Evolutionary conservation across 1,140 invertebrate species (phyloP).

Genomic region (Bombus waltoni): DNA sequence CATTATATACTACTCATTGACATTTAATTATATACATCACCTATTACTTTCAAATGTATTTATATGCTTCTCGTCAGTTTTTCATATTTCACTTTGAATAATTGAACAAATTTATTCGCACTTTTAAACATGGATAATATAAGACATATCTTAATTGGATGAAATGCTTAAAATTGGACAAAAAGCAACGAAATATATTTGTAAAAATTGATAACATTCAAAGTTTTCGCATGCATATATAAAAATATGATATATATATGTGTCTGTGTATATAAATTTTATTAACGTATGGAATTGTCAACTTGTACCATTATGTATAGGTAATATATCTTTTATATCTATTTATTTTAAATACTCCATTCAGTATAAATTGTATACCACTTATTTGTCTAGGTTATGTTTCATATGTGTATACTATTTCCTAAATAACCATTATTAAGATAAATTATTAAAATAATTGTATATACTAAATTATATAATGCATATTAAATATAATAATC

Average conservation of each 20-base stretch:
- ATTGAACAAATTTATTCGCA: background rate
- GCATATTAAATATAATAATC: background rate
- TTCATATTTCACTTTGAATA: background rate
- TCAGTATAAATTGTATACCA: background rate
- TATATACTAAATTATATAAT: background rate
- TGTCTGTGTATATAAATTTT: background rate
- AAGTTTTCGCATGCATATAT: background rate
- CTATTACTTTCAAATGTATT: slow-evolving; percentile 27
- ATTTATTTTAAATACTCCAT: background rate
- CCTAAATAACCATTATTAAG: background rate
- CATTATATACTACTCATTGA: background rate
- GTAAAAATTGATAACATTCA: slow-evolving; percentile 3
- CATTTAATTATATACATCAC: slow-evolving; percentile 17
- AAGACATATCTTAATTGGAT: background rate
- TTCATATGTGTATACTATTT: background rate
- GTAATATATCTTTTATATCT: slow-evolving; percentile 22
- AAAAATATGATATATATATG: background rate
- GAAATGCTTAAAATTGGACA: background rate
- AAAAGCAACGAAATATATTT: slow-evolving; percentile 1
- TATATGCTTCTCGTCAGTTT: background rate
- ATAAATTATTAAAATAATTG: background rate
- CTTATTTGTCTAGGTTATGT: slow-evolving; percentile 26
- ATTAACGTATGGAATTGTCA: background rate
- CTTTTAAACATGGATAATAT: background rate
- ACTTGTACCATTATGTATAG: slow-evolving; percentile 39